Conservation (phyloP, 2,113 vertebrate genomes). For the Hyperopisus bebe region DNA sequence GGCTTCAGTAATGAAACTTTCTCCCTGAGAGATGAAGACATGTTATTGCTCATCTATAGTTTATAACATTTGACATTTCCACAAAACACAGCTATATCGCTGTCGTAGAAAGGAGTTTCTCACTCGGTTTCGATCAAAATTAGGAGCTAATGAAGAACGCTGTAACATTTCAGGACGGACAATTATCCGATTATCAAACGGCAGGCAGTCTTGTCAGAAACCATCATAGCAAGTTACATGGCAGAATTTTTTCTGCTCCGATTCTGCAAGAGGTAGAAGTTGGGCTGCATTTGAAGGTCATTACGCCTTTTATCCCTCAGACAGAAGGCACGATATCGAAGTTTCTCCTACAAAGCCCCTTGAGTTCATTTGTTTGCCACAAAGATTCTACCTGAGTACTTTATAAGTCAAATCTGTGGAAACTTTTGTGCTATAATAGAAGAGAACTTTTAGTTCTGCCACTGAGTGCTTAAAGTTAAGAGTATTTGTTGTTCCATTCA, state of each 20-base stretch:
- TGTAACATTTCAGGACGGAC: not conserved
- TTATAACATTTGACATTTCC: slow-evolving; percentile 1
- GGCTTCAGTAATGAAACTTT: not conserved
- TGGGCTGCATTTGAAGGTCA: not conserved
- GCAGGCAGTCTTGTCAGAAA: not conserved
- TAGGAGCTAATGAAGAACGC: not conserved
- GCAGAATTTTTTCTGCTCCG: not conserved
- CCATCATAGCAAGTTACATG: not conserved
- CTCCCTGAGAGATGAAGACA: not conserved
- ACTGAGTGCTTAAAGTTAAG: not conserved
- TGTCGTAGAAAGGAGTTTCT: not conserved
- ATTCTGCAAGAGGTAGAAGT: not conserved
- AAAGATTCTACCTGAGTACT: not conserved
- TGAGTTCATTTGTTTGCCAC: not conserved
- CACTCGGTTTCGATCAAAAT: not conserved
- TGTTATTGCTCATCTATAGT: not conserved
- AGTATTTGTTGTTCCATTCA: not conserved
- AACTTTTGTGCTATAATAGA: not conserved
- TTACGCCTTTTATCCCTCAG: not conserved
- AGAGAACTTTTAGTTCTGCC: not conserved
- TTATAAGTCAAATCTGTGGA: not conserved
- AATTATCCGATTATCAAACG: not conserved
- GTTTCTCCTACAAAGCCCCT: not conserved
- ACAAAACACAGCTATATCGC: not conserved
- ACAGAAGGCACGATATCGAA: not conserved